Evolutionary conservation across 2,888 invertebrate genomes (phyloP).

Genomic region (Fissipunctia ypsillon): DNA sequence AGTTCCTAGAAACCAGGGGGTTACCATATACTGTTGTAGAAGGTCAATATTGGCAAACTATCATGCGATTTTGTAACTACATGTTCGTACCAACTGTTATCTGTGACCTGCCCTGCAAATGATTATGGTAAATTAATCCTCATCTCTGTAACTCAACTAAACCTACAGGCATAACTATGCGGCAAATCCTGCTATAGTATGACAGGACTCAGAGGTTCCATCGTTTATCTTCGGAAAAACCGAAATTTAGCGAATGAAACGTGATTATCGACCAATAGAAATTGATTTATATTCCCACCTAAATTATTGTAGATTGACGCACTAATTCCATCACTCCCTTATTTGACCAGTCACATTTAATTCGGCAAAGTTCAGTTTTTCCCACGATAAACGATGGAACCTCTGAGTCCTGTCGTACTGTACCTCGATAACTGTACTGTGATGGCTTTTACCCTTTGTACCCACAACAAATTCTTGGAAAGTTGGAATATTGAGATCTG

Average conservation of each 20-base stretch:
- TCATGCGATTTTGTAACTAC: neutral
- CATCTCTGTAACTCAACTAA: neutral
- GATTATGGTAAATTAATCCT: neutral
- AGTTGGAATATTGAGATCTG: slow-evolving; percentile 55
- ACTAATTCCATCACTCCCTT: too few relatives aligned
- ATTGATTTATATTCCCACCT: too few relatives aligned
- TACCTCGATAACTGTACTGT: slow-evolving; percentile 15
- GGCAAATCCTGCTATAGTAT: neutral
- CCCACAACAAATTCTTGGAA: slow-evolving; percentile 27
- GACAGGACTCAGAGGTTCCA: too few relatives aligned
- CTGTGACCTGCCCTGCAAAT: neutral
- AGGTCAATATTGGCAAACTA: slow-evolving; percentile 10
- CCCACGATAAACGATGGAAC: too few relatives aligned
- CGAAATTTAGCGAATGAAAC: too few relatives aligned
- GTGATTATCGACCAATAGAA: too few relatives aligned
- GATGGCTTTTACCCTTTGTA: neutral
- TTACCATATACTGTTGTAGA: neutral
- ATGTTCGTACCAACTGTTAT: neutral
- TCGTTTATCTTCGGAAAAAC: too few relatives aligned
- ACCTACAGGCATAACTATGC: too few relatives aligned
- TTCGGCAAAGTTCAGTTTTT: too few relatives aligned
- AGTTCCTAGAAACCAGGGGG: neutral
- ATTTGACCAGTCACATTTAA: too few relatives aligned
- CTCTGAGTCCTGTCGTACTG: too few relatives aligned
- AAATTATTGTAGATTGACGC: too few relatives aligned